Conservation (phyloP, 2,888 invertebrate species). For the Dynastes maya region DNA sequence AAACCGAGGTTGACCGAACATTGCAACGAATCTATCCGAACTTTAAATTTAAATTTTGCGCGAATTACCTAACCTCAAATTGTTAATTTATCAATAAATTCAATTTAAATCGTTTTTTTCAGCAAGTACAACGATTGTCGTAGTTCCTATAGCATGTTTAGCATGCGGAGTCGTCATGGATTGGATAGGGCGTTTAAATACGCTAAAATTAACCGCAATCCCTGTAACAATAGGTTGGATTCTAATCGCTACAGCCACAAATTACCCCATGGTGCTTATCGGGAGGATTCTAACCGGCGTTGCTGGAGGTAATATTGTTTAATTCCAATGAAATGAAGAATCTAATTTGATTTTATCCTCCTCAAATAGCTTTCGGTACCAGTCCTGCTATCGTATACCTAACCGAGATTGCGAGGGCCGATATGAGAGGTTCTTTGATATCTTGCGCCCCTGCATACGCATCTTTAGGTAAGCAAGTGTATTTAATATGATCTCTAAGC, state of each 20-base stretch:
- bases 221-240: slow-evolving; percentile 74
- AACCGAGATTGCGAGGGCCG: slow-evolving; percentile 76
- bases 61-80: not conserved
- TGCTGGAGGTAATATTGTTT: slow-evolving; percentile 69
- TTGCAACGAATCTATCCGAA: too few relatives aligned
- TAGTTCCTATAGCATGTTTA: slow-evolving; percentile 73
- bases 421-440: slow-evolving; percentile 75
- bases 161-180: slow-evolving; percentile 75
- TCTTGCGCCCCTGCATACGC: slow-evolving; percentile 75
- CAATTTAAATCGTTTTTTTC: slow-evolving; percentile 33
- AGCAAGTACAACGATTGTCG: slow-evolving; percentile 75
- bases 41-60: not conserved
- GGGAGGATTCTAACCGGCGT: slow-evolving; percentile 74
- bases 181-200: slow-evolving; percentile 72
- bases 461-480: slow-evolving; percentile 70
- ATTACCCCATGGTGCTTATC: slow-evolving; percentile 71
- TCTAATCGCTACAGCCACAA: slow-evolving; percentile 72
- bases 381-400: slow-evolving; percentile 77
- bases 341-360: not conserved
- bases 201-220: slow-evolving; percentile 73
- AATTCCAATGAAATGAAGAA: not conserved
- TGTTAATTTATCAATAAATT: not conserved
- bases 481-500: too few relatives aligned
- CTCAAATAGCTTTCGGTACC: slow-evolving; percentile 71
- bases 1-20: too few relatives aligned